Conservation (phyloP, 2,113 vertebrate species). For the Cephalopterus ornatus region DNA sequence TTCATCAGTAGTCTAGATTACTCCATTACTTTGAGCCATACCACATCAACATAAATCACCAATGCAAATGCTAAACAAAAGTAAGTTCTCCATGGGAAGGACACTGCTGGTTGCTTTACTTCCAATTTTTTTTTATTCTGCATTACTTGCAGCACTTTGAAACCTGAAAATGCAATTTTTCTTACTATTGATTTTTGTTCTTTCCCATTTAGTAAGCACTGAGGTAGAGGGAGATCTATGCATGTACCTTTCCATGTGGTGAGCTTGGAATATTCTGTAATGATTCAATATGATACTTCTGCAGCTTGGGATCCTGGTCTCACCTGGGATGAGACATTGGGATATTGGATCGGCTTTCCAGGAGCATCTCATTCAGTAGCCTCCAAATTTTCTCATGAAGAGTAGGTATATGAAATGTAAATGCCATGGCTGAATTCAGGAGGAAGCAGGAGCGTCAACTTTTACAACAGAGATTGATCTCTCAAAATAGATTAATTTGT, state of each 20-base stretch:
- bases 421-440: neutral
- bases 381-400: neutral
- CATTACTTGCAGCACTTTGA: neutral
- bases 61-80: conserved; percentile 4
- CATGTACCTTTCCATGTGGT: neutral
- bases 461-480: neutral
- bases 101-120: neutral
- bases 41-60: conserved; percentile 7
- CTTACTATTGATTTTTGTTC: conserved; percentile 52
- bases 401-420: neutral
- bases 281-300: neutral
- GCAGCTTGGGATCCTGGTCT: neutral
- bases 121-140: neutral
- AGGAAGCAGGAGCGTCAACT: neutral
- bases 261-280: neutral
- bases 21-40: neutral
- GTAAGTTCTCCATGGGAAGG: neutral
- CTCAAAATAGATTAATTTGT: neutral
- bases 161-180: conserved; percentile 52
- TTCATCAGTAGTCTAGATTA: conserved; percentile 29
- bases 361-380: neutral
- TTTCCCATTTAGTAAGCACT: conserved; percentile 18
- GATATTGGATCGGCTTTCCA: neutral
- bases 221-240: neutral
- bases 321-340: neutral